Conservation (phyloP, 2,797 vertebrate species). For the Peromyscus nudipes region DNA sequence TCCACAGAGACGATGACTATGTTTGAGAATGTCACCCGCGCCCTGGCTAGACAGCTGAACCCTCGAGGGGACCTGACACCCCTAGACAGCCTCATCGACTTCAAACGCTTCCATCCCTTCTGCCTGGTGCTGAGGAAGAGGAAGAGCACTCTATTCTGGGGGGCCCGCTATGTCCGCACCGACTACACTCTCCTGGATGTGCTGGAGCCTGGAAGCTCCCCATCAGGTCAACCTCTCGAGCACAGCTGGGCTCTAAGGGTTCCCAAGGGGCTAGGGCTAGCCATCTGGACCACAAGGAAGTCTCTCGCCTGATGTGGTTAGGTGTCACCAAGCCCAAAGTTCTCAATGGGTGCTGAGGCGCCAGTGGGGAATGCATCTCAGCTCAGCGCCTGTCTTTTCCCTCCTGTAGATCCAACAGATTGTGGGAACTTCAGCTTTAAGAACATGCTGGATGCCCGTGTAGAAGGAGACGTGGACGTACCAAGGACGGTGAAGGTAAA, state of each 20-base stretch:
- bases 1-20: constrained; percentile 77
- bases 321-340: neutral
- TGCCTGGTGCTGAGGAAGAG: constrained; percentile 83
- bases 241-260: rapidly evolving
- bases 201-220: constrained; percentile 63
- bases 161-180: constrained; percentile 66
- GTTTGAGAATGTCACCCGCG: constrained; percentile 83
- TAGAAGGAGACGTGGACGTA: constrained; percentile 72
- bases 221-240: constrained; percentile 67
- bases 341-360: neutral
- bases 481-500: rapidly evolving
- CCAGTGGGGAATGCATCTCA: neutral
- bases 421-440: constrained; percentile 79
- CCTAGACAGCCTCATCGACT: constrained; percentile 83
- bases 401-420: constrained; percentile 76
- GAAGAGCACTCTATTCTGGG: constrained; percentile 81
- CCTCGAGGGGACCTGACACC: constrained; percentile 81
- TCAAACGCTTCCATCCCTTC: constrained; percentile 83
- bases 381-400: neutral
- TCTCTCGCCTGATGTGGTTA: neutral
- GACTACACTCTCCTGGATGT: constrained; percentile 82
- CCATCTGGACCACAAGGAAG: neutral
- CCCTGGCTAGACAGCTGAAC: constrained; percentile 81
- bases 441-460: constrained; percentile 74
- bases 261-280: rapidly evolving